Evolutionary conservation across 2,888 invertebrate genomes (phyloP), one percentile per base, ranked within the genome.

Genomic region (Doris montereyensis): DNA sequence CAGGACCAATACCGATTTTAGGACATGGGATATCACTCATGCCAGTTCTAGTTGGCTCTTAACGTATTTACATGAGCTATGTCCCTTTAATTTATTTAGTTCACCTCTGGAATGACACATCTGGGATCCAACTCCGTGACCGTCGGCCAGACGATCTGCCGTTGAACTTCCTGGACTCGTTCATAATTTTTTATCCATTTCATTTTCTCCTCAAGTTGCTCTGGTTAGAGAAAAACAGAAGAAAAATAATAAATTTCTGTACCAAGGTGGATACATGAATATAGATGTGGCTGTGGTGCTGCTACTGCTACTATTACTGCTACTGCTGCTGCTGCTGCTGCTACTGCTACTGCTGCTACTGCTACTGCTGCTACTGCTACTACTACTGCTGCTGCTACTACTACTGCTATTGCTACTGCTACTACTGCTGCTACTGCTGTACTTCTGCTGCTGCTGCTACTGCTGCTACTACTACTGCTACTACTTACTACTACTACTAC

Each of bases 171-270:
- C 84, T 94, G 92, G 0, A 94, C 92, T 26, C 94, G 90, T 84
- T 94, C 94, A 88, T 94, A 94, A 87, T 94, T 94, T 87, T 94
- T 94, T 79, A 94, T 90, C 94, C 94, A 94, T 85, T 93, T 93
- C 92, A 94, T 94, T 86, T 94, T 94, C 85, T 94, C 94, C 87
- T 94, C 94, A 78, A 94, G 91, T 83, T 93, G 93, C 81, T 93
- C 94, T 93, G 88, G 65, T 82, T 81, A 28, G 70, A 24, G 24
- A 30, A n/a, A 1, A 13, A 62, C 5, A 62, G 62, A 17, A 21
- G 8, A 5, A 62, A n/a, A 62, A n/a, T 62, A n/a, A 62, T 13
- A 17, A 5, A n/a, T 62, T 4, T 13, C 8, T 13, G 5, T 62
- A n/a, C n/a, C n/a, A n/a, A n/a, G n/a, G n/a, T n/a, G n/a, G n/a